Percentiles rank a stretch among this genome's conserved stretches.
Conservation (phyloP, 2,113 vertebrate genomes). For the Plestiodon gilberti region DNA sequence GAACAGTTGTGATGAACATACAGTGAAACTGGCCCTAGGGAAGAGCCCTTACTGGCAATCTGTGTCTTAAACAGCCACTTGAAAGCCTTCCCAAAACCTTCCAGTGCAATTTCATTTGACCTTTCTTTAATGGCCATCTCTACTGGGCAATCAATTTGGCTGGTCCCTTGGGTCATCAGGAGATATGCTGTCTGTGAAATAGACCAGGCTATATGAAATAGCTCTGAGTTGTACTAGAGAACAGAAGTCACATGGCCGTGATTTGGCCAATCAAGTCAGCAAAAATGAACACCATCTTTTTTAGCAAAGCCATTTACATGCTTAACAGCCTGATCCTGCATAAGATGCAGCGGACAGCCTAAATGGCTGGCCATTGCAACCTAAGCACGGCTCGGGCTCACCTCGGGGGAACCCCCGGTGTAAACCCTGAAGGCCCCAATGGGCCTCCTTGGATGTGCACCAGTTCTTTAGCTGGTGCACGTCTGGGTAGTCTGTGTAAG, state of each 20-base stretch:
- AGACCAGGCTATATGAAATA: background rate
- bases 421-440: no score
- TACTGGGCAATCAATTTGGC: slow-evolving; percentile 14
- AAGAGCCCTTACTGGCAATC: slow-evolving; percentile 11
- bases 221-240: background rate
- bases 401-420: no score
- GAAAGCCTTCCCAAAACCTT: slow-evolving; percentile 11
- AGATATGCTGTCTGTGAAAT: background rate
- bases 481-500: no score
- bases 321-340: background rate
- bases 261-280: background rate
- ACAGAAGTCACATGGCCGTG: background rate
- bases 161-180: background rate
- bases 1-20: background rate
- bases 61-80: background rate
- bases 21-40: background rate
- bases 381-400: no score
- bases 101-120: background rate
- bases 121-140: background rate
- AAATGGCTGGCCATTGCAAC: no score
- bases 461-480: no score
- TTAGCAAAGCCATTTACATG: slow-evolving; percentile 20
- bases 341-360: no score
- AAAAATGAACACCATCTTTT: slow-evolving; percentile 16
- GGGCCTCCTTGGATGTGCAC: no score